Conservation (phyloP, 2,797 vertebrate genomes). For the Helarctos malayanus region DNA sequence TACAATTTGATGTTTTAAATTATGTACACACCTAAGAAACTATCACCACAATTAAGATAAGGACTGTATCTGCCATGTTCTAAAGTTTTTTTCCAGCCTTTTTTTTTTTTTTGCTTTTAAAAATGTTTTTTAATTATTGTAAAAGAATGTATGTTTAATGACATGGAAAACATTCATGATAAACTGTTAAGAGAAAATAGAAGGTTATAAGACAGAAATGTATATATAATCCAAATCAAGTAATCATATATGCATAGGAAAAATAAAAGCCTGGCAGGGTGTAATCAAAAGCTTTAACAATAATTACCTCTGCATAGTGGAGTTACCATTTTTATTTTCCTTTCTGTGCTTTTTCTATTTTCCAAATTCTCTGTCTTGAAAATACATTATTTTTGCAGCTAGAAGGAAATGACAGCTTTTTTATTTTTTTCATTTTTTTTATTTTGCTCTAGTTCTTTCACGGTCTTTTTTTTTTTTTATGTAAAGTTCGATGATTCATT, state of each 20-base stretch:
- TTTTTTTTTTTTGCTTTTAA: not conserved
- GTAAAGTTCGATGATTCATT: no score
- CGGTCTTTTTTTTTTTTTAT: no score
- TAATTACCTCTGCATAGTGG: conserved; percentile 37
- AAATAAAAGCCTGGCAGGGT: not conserved
- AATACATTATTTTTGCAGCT: conserved; percentile 26
- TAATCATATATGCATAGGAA: not conserved
- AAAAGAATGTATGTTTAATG: conserved; percentile 52
- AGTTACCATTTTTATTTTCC: conserved; percentile 36
- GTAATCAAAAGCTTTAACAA: conserved; percentile 50
- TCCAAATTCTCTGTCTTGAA: conserved; percentile 51
- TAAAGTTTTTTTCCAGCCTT: not conserved
- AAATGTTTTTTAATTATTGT: conserved; percentile 11
- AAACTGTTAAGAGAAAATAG: conserved; percentile 60
- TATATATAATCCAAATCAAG: conserved; percentile 40
- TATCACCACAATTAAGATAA: not conserved
- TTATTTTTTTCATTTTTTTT: no score
- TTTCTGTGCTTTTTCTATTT: conserved; percentile 47
- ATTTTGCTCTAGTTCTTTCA: no score
- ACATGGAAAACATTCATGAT: conserved; percentile 28
- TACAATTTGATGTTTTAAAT: not conserved
- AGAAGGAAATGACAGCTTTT: conserved; percentile 36
- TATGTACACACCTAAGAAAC: not conserved
- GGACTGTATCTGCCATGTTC: not conserved
- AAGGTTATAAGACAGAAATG: conserved; percentile 51